Conservation (phyloP, 2,797 vertebrate species). For the Chloroceryle amazona region DNA sequence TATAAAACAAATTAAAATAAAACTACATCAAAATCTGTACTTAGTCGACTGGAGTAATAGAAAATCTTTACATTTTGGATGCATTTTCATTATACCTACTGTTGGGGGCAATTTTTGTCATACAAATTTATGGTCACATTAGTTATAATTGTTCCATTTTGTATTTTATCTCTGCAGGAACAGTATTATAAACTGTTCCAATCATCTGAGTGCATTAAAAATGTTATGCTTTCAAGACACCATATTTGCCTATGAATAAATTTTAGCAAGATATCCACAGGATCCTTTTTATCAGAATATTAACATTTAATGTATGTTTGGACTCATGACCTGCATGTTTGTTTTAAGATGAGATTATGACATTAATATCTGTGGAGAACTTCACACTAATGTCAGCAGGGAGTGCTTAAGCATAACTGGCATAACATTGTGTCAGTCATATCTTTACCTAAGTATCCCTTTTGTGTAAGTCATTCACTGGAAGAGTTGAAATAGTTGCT, state of each 20-base stretch:
- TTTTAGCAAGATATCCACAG: not conserved
- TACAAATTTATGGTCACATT: not conserved
- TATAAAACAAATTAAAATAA: slow-evolving; percentile 2
- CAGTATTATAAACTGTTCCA: not conserved
- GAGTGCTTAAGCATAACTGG: not conserved
- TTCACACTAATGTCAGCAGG: not conserved
- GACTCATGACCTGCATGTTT: not conserved
- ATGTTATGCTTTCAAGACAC: not conserved
- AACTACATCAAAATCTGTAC: not conserved
- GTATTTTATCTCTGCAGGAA: not conserved
- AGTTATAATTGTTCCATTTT: not conserved
- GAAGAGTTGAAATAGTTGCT: not conserved
- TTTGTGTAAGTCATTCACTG: not conserved
- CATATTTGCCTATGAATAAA: not conserved
- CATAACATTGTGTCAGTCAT: not conserved
- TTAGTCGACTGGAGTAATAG: not conserved
- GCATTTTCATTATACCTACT: not conserved
- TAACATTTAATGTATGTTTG: not conserved
- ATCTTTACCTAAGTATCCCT: not conserved
- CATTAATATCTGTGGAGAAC: not conserved
- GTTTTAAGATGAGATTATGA: not conserved
- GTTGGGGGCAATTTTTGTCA: not conserved
- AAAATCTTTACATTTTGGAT: not conserved
- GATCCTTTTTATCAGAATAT: not conserved
- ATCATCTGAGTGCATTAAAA: not conserved